Evolutionary conservation across 2,888 invertebrate species (phyloP), one percentile per base, ranked within the genome.

Genomic region (Tenthredo notha): DNA sequence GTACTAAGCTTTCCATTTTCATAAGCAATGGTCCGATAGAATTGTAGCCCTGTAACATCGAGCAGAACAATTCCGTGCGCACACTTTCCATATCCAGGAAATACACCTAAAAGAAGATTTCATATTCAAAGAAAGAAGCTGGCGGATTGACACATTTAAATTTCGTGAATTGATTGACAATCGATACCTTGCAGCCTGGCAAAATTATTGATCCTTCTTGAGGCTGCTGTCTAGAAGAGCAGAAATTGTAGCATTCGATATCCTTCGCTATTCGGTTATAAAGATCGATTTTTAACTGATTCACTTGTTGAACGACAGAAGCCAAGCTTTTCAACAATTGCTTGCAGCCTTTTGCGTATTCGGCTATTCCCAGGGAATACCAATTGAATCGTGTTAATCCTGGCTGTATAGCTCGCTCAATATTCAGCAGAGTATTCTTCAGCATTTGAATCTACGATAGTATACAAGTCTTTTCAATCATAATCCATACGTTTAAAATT

Each of bases 341-440:
- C 80, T 94, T 93, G 88, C 96, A 96, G 77, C 94, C 94, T 0
- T 93, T 91, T 2, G 96, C 95, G 92, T 97, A 98, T 86, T 97
- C 97, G 21, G 94, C 94, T 70, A 98, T 97, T 40, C 97, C 97
- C 18, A 98, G 94, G 0, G 98, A 97, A 86, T 96, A 96, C 98
- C 98, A 98, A 72, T 97, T 97, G 85, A 98, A 96, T 43, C 98
- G 95, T 2, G 96, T 96, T 0, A 97, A 94, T 0, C 98, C 98
- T 2, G 98, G 97, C 89, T 97, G 95, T 78, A 98, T 96, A 82
- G 96, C 95, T 58, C 96, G 94, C 92, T 98, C 98, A 86, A 97
- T 96, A 86, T 96, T 95, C 88, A 95, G 94, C 0, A 98, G 94
- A 88, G 96, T 96, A 18, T 95, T 95, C 88, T 96, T 96, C 91